Percentiles rank a stretch among this genome's conserved stretches.
phyloP scores from a whole-genome alignment of 2,888 invertebrate genomes.

The Macrosoma leucophasiata region DNA sequence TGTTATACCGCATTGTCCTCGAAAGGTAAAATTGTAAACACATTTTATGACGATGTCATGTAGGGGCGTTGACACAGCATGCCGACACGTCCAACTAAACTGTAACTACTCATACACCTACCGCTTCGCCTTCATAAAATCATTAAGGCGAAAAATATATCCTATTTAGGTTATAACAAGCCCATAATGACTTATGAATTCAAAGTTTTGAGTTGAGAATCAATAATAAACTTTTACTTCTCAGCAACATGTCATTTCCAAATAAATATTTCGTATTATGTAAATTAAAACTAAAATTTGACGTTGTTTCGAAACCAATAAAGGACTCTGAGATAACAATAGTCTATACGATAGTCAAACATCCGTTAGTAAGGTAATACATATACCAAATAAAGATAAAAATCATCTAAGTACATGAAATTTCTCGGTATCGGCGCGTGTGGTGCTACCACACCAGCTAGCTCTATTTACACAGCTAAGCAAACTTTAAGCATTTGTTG shows the following conservation, averaged over 20 bases:
- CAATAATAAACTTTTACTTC: no score
- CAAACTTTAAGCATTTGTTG: conserved; percentile 55
- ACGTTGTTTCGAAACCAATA: not conserved
- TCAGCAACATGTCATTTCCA: no score
- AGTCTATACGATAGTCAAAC: conserved; percentile 16
- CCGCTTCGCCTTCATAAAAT: no score
- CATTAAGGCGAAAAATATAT: no score
- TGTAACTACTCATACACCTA: no score
- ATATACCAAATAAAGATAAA: conserved; percentile 46
- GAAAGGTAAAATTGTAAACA: conserved; percentile 19
- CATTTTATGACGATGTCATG: conserved; percentile 22
- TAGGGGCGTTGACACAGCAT: conserved; percentile 50
- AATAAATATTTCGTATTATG: conserved; percentile 2
- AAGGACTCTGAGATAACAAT: no score
- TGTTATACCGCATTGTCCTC: conserved; percentile 24
- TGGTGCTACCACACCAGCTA: conserved; percentile 54
- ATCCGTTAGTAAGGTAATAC: conserved; percentile 31
- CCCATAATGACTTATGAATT: no score
- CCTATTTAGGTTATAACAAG: no score
- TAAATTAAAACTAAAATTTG: not conserved
- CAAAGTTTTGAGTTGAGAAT: no score
- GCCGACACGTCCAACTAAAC: conserved; percentile 48
- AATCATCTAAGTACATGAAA: conserved; percentile 56
- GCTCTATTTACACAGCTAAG: conserved; percentile 69
- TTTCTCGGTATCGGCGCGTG: conserved; percentile 59